phyloP scores from a whole-genome alignment of 2,888 invertebrate species.

The Dynastes grantii region DNA sequence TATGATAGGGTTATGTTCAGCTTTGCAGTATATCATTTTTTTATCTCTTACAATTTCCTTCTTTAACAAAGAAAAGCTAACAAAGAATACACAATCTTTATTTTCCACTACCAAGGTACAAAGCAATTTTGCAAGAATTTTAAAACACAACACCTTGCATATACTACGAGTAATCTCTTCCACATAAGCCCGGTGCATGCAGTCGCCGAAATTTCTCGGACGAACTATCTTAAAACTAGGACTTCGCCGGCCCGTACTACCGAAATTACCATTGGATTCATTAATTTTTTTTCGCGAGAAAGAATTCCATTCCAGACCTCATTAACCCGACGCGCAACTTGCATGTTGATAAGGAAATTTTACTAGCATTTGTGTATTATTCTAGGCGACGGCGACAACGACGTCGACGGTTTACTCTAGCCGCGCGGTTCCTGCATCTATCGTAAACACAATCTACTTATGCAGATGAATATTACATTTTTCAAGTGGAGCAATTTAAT shows the following conservation, averaged over 20 bases:
- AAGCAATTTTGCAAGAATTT: too few relatives aligned
- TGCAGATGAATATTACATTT: conserved; percentile 60
- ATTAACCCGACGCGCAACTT: conserved; percentile 10
- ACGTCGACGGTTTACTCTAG: not conserved
- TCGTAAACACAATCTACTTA: conserved; percentile 52
- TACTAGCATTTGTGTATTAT: not conserved
- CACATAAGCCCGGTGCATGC: too few relatives aligned
- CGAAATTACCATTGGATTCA: not conserved
- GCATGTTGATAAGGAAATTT: conserved; percentile 17
- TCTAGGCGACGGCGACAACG: not conserved
- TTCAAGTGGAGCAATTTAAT: conserved; percentile 60
- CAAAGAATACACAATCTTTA: too few relatives aligned
- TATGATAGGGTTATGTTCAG: too few relatives aligned
- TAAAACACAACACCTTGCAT: too few relatives aligned
- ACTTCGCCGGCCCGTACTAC: not conserved
- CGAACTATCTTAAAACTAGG: too few relatives aligned
- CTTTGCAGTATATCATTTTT: too few relatives aligned
- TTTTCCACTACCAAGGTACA: too few relatives aligned
- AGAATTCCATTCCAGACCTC: conserved; percentile 8
- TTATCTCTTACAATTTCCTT: too few relatives aligned
- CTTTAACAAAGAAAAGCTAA: too few relatives aligned
- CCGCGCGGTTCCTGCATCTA: conserved; percentile 4
- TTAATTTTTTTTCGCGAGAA: not conserved
- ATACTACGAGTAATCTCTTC: too few relatives aligned
- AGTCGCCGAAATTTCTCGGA: too few relatives aligned